Base-by-base conservation (phyloP, 1,140 invertebrate species). In the Anoplophora glabripennis region DNA sequence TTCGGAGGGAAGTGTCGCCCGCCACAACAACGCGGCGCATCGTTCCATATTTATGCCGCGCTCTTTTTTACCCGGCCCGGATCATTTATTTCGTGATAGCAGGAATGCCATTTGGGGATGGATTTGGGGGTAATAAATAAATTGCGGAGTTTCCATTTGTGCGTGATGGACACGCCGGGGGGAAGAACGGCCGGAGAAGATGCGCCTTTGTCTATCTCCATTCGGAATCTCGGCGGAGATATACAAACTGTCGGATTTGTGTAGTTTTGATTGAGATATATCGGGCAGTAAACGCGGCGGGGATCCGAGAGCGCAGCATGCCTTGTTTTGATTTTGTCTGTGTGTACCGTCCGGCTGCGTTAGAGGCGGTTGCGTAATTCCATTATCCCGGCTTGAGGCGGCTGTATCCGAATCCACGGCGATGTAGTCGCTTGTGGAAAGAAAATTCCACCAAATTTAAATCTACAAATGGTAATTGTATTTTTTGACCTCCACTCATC, bases 181-280 rank as follows among this genome's bases (percentile, higher is more conserved):
- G 57, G 51, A 51, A 40, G 48, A 41, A 52, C 48, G 48, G 18
- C 10, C 42, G 38, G 38, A 28, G 21, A 28, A 28, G 21, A 28
- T 28, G 21, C 37, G 21, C 60, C 44, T 62, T 62, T 62, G 60
- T 62, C 60, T 62, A 62, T 62, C 54, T 57, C 49, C 54, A 52
- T 57, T 46, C 41, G 60, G 58, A 48, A 57, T 62, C 60, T 62
- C 54, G 11, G 18, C 44, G 60, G 60, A 62, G 48, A 57, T 57
- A 61, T 57, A 62, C 60, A 62, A 62, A 62, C 60, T 62, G 60
- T 62, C 60, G 60, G 60, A 62, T 62, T 57, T 62, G 45, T 62
- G 60, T 55, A 57, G 33, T 40, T 62, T 62, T 57, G 60, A 62
- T 62, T 53, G 60, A 62, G 60, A 62, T 52, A 57, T 62, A 62